Evolutionary conservation across 1,140 invertebrate genomes (phyloP).

Genomic region (Mya arenaria): DNA sequence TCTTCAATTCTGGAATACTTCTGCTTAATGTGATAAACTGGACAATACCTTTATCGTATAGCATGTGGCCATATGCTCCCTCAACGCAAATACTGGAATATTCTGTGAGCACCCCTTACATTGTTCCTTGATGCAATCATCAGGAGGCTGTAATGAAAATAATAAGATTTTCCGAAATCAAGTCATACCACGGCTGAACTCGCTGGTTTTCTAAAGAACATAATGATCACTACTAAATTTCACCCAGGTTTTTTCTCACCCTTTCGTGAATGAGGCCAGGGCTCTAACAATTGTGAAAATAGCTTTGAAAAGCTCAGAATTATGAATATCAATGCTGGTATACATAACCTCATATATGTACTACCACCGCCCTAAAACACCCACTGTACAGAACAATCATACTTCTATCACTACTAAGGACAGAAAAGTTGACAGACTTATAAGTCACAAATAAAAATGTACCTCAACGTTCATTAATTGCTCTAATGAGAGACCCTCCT

Average conservation of each 20-base stretch:
- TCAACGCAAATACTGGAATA: conserved; percentile 9
- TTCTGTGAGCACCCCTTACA: conserved; percentile 11
- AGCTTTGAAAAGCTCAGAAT: background rate
- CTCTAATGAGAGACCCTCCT: background rate
- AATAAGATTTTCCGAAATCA: background rate
- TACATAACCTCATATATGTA: background rate
- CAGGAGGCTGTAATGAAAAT: background rate
- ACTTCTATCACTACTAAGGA: background rate
- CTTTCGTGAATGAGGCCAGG: background rate
- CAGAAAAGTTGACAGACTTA: background rate
- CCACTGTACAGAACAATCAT: background rate
- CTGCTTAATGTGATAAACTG: background rate
- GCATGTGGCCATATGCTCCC: conserved; percentile 5
- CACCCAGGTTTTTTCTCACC: background rate
- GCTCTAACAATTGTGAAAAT: background rate
- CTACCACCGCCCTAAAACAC: background rate
- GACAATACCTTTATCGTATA: background rate
- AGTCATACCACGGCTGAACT: background rate
- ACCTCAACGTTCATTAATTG: background rate
- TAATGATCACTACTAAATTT: background rate
- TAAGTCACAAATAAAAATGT: background rate
- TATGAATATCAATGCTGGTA: background rate
- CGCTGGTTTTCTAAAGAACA: background rate
- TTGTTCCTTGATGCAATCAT: conserved; percentile 16
- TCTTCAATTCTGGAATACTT: background rate